phyloP scores from a whole-genome alignment of 2,888 invertebrate genomes.

The Stenotaenia linearis region DNA sequence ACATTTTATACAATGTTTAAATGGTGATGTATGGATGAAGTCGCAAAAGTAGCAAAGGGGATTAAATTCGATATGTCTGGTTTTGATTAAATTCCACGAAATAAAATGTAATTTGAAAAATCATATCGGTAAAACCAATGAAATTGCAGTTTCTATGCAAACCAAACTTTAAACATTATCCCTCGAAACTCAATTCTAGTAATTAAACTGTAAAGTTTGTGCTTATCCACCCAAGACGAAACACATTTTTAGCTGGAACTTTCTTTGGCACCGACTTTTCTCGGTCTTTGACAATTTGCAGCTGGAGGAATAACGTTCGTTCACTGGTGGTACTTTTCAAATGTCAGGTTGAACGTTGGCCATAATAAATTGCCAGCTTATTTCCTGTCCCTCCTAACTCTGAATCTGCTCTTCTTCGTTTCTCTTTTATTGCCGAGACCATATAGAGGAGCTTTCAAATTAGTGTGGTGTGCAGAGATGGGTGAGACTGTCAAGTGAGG shows the following conservation, averaged over 20 bases:
- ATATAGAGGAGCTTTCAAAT: slow-evolving; percentile 7
- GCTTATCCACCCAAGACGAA: background rate
- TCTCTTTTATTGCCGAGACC: slow-evolving; percentile 15
- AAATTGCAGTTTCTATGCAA: no score
- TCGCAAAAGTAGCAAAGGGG: no score
- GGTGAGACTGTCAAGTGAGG: slow-evolving; percentile 9
- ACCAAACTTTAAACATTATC: no score
- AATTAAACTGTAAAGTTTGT: no score
- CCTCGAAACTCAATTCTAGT: no score
- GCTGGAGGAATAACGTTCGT: background rate
- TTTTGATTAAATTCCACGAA: no score
- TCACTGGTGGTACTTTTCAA: background rate
- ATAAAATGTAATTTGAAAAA: no score
- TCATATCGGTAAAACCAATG: no score
- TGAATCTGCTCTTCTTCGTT: slow-evolving; percentile 4
- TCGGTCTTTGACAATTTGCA: slow-evolving; percentile 1
- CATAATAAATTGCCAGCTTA: slow-evolving; percentile 21
- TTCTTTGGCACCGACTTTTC: background rate
- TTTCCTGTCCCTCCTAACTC: slow-evolving; percentile 2
- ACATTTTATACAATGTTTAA: no score
- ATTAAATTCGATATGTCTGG: no score
- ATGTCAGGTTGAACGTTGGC: background rate
- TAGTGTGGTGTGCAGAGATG: background rate
- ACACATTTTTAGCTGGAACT: background rate
- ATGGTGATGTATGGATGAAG: no score